Evolutionary conservation across 2,113 vertebrate species (phyloP), one percentile per base, ranked within the genome.

Genomic region (Dicerorhinus sumatrensis): DNA sequence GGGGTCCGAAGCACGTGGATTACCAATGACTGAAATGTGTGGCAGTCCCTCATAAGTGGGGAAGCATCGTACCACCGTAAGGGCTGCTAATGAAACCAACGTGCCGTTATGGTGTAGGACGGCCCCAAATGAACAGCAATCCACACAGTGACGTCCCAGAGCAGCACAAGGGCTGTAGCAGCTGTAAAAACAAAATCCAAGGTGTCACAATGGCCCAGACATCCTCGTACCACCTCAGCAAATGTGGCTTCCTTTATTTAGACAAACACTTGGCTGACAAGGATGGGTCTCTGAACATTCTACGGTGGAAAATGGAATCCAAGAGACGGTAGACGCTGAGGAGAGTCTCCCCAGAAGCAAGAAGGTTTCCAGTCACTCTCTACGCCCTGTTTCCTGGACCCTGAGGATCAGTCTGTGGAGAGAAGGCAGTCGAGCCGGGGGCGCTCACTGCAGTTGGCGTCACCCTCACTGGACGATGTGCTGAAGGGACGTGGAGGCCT

Each of bases 21-120:
- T 46, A 14, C 25, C 25, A 29, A 62, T 2, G 18, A 13, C 73
- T 21, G 14, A 31, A 46, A 48, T 6, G 3, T 0, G 0, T 4
- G 17, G 27, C 21, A 36, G 20, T 23, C 51, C 29, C 21, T 42
- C 23, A 2, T 16, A 42, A 25, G 5, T 39, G 39, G 31, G 7
- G 16, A n/a, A 58, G 12, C 8, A 0, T 16, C 5, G 31, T 11
- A 13, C 39, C 67, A 1, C 3, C 0, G 12, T 2, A 0, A 80
- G 75, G 51, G 4, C 72, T 31, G 17, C 12, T 11, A 39, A 4
- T 18, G 51, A 60, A 60, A 69, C 29, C 8, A 13, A 56, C 1
- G 3, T 12, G 62, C 16, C 25, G 0, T 33, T 27, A 3, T 31
- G 4, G 7, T 1, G 13, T 10, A 65, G 65, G 1, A 2, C 2